A percentile compares a stretch with the other conserved stretches of the same genome.
These are phyloP conservation scores for Rousettus madagascariensis DNA, from an alignment of 2,797 vertebrate species.

Conservation along the genomic window DNA sequence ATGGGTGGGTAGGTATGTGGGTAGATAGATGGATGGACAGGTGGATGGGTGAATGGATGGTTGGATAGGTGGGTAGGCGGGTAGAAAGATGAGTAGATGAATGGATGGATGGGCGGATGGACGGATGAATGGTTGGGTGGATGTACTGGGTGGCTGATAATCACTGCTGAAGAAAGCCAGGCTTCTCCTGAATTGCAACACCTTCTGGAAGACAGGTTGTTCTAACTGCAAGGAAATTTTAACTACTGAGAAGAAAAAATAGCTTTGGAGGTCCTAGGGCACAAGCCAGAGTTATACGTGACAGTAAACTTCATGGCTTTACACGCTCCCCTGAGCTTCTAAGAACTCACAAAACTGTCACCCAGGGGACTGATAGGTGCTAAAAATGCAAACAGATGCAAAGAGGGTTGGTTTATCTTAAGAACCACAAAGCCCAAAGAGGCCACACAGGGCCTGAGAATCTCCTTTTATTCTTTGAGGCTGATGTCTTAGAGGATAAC, in stretches of 20 bases:
- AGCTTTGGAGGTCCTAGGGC: background rate
- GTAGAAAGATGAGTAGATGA: accelerated
- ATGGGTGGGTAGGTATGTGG: too few relatives aligned
- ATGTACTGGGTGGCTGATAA: background rate
- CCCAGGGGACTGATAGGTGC: background rate
- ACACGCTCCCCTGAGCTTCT: background rate
- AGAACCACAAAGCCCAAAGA: constrained; percentile 34
- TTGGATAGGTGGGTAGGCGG: background rate
- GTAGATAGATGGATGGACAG: too few relatives aligned
- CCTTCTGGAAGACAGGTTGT: background rate
- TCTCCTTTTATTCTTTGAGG: background rate
- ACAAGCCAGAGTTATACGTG: background rate
- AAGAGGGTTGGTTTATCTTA: background rate
- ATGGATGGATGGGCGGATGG: background rate
- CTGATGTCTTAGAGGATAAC: background rate
- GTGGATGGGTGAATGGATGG: background rate
- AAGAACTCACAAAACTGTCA: background rate
- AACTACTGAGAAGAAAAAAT: background rate
- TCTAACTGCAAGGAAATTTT: background rate
- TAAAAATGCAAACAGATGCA: constrained; percentile 37
- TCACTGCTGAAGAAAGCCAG: background rate
- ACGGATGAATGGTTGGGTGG: accelerated
- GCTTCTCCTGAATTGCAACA: background rate
- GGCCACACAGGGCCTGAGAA: background rate
- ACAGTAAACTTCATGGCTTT: background rate